A percentile compares a stretch with the other conserved stretches of the same genome.
These are phyloP conservation scores for Isotomurus palustris DNA, from an alignment of 2,888 invertebrate species.

Conservation along the genomic window DNA sequence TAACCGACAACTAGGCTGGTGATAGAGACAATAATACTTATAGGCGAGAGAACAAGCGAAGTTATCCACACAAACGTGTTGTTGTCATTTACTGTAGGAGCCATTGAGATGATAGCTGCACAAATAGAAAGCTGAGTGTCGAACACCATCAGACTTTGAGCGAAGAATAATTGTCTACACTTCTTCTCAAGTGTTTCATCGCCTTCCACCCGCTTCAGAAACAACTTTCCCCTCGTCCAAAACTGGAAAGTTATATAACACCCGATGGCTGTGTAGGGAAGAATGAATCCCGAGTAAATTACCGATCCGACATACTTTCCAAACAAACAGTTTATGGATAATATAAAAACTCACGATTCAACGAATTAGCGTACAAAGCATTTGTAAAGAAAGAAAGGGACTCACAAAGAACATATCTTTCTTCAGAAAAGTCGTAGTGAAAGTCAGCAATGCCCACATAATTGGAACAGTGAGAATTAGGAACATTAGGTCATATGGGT, in stretches of 20 bases:
- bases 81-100: constrained; percentile 26
- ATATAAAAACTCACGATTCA: neutral
- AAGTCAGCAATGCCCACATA: constrained; percentile 32
- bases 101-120: constrained; percentile 35
- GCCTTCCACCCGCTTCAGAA: constrained; percentile 30
- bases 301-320: constrained; percentile 19
- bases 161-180: constrained; percentile 34
- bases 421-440: constrained; percentile 36
- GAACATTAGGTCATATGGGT: constrained; percentile 33
- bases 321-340: neutral
- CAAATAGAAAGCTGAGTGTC: constrained; percentile 34
- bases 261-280: constrained; percentile 32
- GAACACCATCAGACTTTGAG: constrained; percentile 31
- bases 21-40: constrained; percentile 25
- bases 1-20: constrained; percentile 30
- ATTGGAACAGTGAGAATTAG: constrained; percentile 31
- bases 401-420: constrained; percentile 37
- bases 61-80: constrained; percentile 27
- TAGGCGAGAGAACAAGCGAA: constrained; percentile 28
- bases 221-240: constrained; percentile 31
- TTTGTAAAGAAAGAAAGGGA: neutral
- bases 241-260: constrained; percentile 32
- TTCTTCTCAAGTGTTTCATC: constrained; percentile 20
- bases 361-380: neutral
- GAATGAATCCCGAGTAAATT: constrained; percentile 26